Percentiles rank a stretch among this genome's conserved stretches.
Evolutionary conservation across 2,888 invertebrate genomes (phyloP).

Genomic region (Lypha dubia): DNA sequence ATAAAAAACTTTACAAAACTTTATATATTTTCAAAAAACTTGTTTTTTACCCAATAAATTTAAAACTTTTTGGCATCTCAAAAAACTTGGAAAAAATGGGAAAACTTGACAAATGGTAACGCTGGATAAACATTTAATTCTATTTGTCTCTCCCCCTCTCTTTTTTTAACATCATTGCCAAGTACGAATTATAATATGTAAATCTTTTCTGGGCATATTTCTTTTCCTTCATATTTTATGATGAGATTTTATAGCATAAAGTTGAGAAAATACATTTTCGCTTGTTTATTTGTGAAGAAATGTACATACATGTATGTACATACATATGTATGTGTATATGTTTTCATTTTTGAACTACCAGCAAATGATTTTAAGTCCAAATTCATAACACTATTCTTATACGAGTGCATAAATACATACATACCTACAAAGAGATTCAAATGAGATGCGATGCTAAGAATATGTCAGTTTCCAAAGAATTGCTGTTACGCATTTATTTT

Average conservation of each 20-base stretch:
- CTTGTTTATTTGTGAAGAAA: background rate
- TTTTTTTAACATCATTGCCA: background rate
- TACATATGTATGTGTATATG: too few relatives aligned
- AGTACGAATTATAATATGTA: background rate
- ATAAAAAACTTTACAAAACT: too few relatives aligned
- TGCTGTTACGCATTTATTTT: background rate
- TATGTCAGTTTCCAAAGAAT: background rate
- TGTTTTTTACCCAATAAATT: too few relatives aligned
- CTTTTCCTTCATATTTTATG: background rate
- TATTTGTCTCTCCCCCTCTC: background rate
- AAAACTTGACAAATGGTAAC: too few relatives aligned
- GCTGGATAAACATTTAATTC: too few relatives aligned
- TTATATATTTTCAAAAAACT: too few relatives aligned
- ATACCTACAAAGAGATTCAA: background rate
- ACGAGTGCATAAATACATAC: background rate
- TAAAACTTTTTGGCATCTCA: too few relatives aligned
- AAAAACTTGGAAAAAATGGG: too few relatives aligned
- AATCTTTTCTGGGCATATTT: background rate
- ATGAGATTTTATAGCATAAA: background rate
- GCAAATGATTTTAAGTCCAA: background rate
- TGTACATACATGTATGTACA: too few relatives aligned
- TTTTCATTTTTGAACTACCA: background rate
- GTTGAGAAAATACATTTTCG: background rate
- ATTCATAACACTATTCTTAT: background rate
- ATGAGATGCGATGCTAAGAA: background rate